Base-by-base conservation (phyloP, 2,113 vertebrate genomes). In the Heterochromis multidens region DNA sequence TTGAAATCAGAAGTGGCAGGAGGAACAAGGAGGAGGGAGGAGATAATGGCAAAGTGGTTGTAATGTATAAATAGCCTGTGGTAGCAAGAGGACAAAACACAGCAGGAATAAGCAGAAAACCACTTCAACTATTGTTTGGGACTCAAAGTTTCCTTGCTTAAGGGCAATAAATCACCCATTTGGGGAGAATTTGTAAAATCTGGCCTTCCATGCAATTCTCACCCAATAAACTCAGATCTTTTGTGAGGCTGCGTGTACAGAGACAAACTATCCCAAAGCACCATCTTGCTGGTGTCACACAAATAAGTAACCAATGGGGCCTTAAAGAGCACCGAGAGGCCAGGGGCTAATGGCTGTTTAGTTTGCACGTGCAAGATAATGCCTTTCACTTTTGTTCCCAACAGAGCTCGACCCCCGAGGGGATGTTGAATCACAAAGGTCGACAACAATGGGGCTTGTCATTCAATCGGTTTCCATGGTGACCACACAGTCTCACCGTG, bases 351-450 rank as follows among this genome's bases (percentile, higher is more conserved):
- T 85, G 83, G 80, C 72, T 91, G 91, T 92, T 94, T 89, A 79
- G 91, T 92, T 93, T 92, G 92, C 91, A 94, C 49, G 81, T 61
- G 92, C 91, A 89, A 90, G 90, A 94, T 79, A 94, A 94, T 91
- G 88, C 87, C 88, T 86, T 84, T 93, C 85, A 29, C 91, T 92
- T 89, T 92, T 82, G 37, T 87, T 89, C 90, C 81, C 88, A 35
- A 62, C 79, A 43, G 88, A 82, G 62, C 81, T 70, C 43, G 16
- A 91, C 74, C 84, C 90, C 85, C 9, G 4, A 21, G 80, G 84
- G 81, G 85, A 84, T 17, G 84, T 54, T 35, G 17, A 72, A 84
- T 91, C 87, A 88, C 91, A 94, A 95, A 94, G 92, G 92, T 88
- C 78, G 54, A 72, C 84, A 40, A 94, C 94, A 94, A 93, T 90